Evolutionary conservation across 2,113 vertebrate species (phyloP).

Genomic region (Genyomyrus donnyi): DNA sequence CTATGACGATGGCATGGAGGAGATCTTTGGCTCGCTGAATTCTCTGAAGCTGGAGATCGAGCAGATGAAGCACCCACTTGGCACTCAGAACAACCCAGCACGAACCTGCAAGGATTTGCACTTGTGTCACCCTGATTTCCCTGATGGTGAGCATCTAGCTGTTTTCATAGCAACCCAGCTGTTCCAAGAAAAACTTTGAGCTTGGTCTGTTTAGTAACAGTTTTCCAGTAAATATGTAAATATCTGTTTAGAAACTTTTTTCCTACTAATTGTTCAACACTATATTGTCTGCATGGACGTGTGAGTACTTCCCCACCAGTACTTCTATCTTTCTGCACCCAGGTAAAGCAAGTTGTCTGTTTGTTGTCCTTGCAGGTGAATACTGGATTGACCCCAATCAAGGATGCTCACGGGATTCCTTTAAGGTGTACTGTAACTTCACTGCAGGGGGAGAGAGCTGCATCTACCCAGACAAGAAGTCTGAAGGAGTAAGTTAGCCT

Average conservation of each 20-base stretch:
- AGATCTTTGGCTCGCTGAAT: slow-evolving; percentile 85
- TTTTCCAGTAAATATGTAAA: background rate
- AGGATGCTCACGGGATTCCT: slow-evolving; percentile 89
- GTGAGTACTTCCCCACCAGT: background rate
- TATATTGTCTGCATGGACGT: background rate
- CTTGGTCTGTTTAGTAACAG: background rate
- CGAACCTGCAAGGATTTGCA: slow-evolving; percentile 94
- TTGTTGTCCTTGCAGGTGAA: slow-evolving; percentile 65
- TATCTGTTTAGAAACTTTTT: background rate
- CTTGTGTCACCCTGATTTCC: slow-evolving; percentile 79
- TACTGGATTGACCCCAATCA: slow-evolving; percentile 99
- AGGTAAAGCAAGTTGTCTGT: background rate
- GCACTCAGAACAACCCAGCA: slow-evolving; percentile 83
- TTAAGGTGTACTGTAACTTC: slow-evolving; percentile 97
- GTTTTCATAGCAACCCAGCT: too few species aligned
- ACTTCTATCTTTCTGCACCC: background rate
- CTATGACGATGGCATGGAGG: slow-evolving; percentile 83
- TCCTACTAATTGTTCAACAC: background rate
- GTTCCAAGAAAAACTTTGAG: background rate
- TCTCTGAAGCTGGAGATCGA: slow-evolving; percentile 91
- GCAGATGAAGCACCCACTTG: slow-evolving; percentile 82
- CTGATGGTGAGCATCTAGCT: slow-evolving; percentile 61
- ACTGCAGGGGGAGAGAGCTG: slow-evolving; percentile 89
- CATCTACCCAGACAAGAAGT: slow-evolving; percentile 87
- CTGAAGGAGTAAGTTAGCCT: slow-evolving; percentile 78